A percentile compares a stretch with the other conserved stretches of the same genome.
phyloP scores from a whole-genome alignment of 2,113 vertebrate species.

The Oryzias celebensis region DNA sequence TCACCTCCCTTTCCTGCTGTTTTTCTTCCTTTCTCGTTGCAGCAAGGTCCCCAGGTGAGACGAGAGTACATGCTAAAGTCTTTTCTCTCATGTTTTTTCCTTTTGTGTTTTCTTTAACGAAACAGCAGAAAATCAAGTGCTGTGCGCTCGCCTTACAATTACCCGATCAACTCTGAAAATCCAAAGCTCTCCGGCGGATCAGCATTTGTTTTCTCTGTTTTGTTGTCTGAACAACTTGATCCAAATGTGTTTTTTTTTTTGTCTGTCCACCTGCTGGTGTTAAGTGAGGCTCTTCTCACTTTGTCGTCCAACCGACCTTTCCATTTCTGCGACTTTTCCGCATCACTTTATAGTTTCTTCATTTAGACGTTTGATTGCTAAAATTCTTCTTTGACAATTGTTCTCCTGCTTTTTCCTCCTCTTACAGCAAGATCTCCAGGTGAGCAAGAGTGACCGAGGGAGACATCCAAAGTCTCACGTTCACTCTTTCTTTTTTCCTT shows the following conservation, averaged over 20 bases:
- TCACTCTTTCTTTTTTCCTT: constrained; percentile 30
- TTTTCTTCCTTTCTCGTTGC: constrained; percentile 41
- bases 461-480: constrained; percentile 37
- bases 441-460: constrained; percentile 61
- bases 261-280: constrained; percentile 9
- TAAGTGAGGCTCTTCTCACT: constrained; percentile 15
- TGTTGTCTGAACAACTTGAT: constrained; percentile 4
- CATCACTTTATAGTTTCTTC: constrained; percentile 19
- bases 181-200: constrained; percentile 10
- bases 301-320: constrained; percentile 6
- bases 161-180: constrained; percentile 5
- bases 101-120: not conserved
- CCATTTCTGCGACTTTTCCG: constrained; percentile 15
- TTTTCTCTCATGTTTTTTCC: constrained; percentile 16
- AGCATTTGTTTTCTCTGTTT: constrained; percentile 56
- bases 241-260: constrained; percentile 30
- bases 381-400: constrained; percentile 22
- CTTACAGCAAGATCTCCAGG: constrained; percentile 76
- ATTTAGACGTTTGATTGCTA: constrained; percentile 3
- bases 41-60: constrained; percentile 76
- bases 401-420: constrained; percentile 40
- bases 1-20: constrained; percentile 11
- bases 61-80: constrained; percentile 34
- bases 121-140: constrained; percentile 55
- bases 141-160: constrained; percentile 17